Base-by-base conservation (phyloP, 2,797 vertebrate species). In the Siniperca undulata region DNA sequence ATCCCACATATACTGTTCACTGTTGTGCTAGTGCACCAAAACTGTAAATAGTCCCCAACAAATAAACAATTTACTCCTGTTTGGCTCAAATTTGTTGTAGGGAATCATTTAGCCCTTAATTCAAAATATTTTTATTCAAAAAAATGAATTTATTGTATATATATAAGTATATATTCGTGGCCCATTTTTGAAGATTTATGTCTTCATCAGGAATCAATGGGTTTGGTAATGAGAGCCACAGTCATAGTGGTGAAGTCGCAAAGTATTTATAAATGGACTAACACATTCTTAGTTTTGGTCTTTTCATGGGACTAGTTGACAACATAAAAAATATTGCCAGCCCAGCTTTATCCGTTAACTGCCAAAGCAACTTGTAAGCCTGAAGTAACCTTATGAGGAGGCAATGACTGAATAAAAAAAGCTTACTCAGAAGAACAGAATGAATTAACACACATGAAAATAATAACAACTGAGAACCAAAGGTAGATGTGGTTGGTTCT, bases 251-350 rank as follows among this genome's bases (percentile, higher is more conserved):
- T 56, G 1, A 24, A 61, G 50, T 19, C 11, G 9, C 27, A n/a
- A 30, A 53, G 2, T 14, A 14, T 34, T 73, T n/a, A 52, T 1
- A 10, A 36, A 34, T 36, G 27, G 38, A 61, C 3, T 20, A 17
- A 17, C 40, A 5, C 12, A 22, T 20, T 52, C 3, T 56, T 56
- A 1, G 9, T 27, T 27, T 60, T 17, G 1, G 4, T 40, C 14
- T 65, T 65, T 74, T 30, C 48, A 27, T n/a, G 9, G 20, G 16
- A 78, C 74, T 74, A 34, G 16, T 46, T 84, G 20, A 68, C 36
- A 52, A 62, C 20, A 77, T 24, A 17, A 60, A 66, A 24, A 81
- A 38, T 38, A 30, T 19, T n/a, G 14, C 20, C 22, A 36, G 1
- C 6, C 27, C 27, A 27, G 27, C 27, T 20, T 44, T 16, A 68